Percentiles rank a stretch among this genome's conserved stretches.
Evolutionary conservation across 2,797 vertebrate species (phyloP).

Genomic region (Trachops cirrhosus): DNA sequence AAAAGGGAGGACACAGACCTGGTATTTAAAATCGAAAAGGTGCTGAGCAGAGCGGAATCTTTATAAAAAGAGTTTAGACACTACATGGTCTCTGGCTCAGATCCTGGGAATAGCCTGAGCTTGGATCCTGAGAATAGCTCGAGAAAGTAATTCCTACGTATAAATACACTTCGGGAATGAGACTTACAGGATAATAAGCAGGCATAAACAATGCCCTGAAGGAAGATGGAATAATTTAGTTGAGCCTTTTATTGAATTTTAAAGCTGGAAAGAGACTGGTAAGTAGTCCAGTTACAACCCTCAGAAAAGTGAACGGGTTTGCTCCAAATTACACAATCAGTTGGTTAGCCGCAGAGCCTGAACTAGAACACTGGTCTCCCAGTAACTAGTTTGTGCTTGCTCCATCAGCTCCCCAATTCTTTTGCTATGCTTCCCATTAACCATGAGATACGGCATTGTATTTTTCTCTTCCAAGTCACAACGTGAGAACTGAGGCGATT

Average conservation of each 20-base stretch:
- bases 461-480: constrained; percentile 19
- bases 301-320: background rate
- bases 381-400: background rate
- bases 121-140: background rate
- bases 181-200: background rate
- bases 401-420: background rate
- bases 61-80: background rate
- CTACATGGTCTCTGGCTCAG: background rate
- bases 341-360: background rate
- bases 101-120: background rate
- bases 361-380: background rate
- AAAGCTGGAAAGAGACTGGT: background rate
- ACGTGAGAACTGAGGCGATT: background rate
- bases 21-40: background rate
- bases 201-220: background rate
- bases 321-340: background rate
- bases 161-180: background rate
- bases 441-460: background rate
- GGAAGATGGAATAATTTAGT: background rate
- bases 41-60: background rate
- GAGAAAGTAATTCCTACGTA: background rate
- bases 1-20: background rate
- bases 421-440: background rate
- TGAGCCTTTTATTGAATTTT: background rate
- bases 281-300: background rate